phyloP scores from a whole-genome alignment of 2,113 vertebrate genomes.

The Dissostichus mawsoni region DNA sequence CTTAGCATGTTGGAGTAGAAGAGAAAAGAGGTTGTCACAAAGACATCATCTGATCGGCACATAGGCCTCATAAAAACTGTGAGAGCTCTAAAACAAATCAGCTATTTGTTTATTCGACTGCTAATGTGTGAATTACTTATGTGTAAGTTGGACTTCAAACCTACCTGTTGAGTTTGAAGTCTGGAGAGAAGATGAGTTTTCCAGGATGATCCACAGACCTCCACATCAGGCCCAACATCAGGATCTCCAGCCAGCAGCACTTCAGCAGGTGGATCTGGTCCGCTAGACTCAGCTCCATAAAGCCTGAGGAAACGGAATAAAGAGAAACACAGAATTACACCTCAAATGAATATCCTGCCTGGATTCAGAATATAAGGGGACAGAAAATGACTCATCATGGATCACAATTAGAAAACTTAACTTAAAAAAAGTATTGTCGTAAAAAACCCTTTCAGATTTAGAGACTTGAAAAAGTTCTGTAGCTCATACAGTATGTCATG shows the following conservation, averaged over 20 bases:
- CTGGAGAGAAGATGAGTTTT: slow-evolving; percentile 96
- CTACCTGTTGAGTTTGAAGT: slow-evolving; percentile 94
- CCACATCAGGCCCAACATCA: slow-evolving; percentile 99
- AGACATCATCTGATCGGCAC: neutral
- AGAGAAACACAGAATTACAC: no score
- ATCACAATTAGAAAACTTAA: no score
- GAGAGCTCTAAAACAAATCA: neutral
- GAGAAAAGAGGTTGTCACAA: no score
- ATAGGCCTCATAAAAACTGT: neutral
- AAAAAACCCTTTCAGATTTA: no score
- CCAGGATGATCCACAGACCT: slow-evolving; percentile 95
- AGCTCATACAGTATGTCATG: no score
- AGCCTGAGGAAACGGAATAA: slow-evolving; percentile 81
- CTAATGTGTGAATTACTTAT: neutral
- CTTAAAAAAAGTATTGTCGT: no score
- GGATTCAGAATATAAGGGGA: no score
- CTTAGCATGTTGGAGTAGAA: no score
- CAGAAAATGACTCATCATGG: no score
- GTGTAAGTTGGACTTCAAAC: neutral
- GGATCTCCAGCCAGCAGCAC: slow-evolving; percentile 97
- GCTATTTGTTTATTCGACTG: neutral
- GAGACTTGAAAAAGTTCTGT: no score
- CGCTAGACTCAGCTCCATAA: slow-evolving; percentile 90
- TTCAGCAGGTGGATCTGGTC: slow-evolving; percentile 95
- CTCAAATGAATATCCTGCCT: no score